Conservation (phyloP, 2,888 invertebrate genomes). For the Poecilobothrus nobilitatus region DNA sequence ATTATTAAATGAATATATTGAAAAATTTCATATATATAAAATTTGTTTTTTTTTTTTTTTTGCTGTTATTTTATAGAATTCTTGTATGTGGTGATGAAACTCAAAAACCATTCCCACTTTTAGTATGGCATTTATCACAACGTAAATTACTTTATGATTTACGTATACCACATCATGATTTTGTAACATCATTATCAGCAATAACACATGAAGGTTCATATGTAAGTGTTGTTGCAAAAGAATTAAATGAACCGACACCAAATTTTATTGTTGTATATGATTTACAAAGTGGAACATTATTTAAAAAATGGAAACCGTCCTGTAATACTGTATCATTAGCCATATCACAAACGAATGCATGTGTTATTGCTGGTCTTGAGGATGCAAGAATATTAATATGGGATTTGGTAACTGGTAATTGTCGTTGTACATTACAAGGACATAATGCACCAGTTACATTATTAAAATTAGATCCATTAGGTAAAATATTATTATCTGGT, state of each 20-base stretch:
- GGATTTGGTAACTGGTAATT: slow-evolving; percentile 79
- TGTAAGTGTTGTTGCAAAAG: slow-evolving; percentile 61
- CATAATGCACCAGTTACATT: slow-evolving; percentile 70
- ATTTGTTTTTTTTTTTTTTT: background rate
- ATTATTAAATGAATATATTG: slow-evolving; percentile 4
- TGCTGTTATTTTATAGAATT: slow-evolving; percentile 48
- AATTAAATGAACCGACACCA: slow-evolving; percentile 67
- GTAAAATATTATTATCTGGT: slow-evolving; percentile 64
- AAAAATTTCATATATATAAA: background rate
- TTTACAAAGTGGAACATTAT: slow-evolving; percentile 78
- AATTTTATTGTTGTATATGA: slow-evolving; percentile 89
- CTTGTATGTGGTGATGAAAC: slow-evolving; percentile 87
- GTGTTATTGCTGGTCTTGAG: slow-evolving; percentile 74
- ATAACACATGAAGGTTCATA: slow-evolving; percentile 77
- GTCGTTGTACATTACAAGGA: slow-evolving; percentile 65
- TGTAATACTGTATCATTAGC: slow-evolving; percentile 76
- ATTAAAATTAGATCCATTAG: slow-evolving; percentile 63
- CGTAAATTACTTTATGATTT: slow-evolving; percentile 78
- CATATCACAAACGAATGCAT: slow-evolving; percentile 73
- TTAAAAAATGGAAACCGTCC: slow-evolving; percentile 86
- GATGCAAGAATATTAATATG: slow-evolving; percentile 76
- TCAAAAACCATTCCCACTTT: slow-evolving; percentile 80
- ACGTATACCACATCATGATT: slow-evolving; percentile 82
- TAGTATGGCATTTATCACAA: slow-evolving; percentile 81
- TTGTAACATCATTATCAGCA: slow-evolving; percentile 71